A percentile compares a stretch with the other conserved stretches of the same genome.
These are phyloP conservation scores for Tipula lateralis DNA, from an alignment of 2,888 invertebrate genomes.

Conservation along the genomic window DNA sequence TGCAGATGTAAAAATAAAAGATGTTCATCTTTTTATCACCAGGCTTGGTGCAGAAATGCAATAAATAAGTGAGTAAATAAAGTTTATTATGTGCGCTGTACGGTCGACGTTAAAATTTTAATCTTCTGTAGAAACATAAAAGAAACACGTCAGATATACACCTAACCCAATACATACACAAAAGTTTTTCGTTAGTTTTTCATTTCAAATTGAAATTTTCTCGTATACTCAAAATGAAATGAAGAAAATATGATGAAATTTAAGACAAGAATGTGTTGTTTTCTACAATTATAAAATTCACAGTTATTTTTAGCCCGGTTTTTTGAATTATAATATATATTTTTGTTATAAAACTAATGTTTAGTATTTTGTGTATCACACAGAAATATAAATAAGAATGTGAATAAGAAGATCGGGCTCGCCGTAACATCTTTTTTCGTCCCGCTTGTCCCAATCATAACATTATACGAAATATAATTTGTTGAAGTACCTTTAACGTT, in stretches of 20 bases:
- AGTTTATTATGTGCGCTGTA: too few species aligned
- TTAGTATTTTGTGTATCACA: neutral
- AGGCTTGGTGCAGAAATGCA: too few species aligned
- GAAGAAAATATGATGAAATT: conserved; percentile 19
- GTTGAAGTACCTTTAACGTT: neutral
- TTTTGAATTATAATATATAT: neutral
- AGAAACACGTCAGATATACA: too few species aligned
- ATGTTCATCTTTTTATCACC: too few species aligned
- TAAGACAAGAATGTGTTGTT: conserved; percentile 15
- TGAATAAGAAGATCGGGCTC: neutral
- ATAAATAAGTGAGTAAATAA: too few species aligned
- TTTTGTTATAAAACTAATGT: neutral
- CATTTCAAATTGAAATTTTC: neutral
- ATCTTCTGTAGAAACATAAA: too few species aligned
- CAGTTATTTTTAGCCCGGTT: neutral
- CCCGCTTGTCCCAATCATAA: neutral
- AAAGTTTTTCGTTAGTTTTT: neutral
- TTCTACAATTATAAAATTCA: neutral
- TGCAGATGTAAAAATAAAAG: too few species aligned
- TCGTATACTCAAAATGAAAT: neutral
- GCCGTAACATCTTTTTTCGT: neutral
- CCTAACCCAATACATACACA: too few species aligned
- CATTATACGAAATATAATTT: neutral
- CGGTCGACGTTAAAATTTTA: too few species aligned
- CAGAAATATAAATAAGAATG: neutral